Base-by-base conservation (phyloP, 2,888 invertebrate genomes). In the Crossocerus cetratus region DNA sequence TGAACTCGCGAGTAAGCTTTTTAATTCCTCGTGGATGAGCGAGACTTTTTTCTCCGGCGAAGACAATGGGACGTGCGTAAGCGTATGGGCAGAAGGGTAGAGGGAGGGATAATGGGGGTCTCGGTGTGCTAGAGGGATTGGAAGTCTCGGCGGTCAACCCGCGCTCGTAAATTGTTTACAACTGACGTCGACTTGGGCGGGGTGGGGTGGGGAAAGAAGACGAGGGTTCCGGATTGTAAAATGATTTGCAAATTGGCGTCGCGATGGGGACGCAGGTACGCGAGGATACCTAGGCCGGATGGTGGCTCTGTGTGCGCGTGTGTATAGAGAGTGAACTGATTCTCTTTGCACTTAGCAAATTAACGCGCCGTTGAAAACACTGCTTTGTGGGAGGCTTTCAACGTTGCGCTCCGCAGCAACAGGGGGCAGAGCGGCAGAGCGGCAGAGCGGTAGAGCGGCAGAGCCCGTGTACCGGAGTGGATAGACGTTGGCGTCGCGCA, bases 331-430 rank as follows among this genome's bases (percentile, higher is more conserved):
- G 54, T 63, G 53, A 60, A 72, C 68, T 49, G 69, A 74, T 81
- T 76, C 72, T 57, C 65, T 68, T 72, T 69, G 67, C 75, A 69
- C 65, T 79, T 74, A 77, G 75, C 77, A 77, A 81, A 81, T 82
- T 74, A 82, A 79, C 70, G 43, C 32, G 32, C 20, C 54, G 64
- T 74, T 79, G 77, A 81, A 32, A 74, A 77, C 70, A 45, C 65
- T 60, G 69, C 70, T 79, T 72, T 67, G 63, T 55, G 66, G 66
- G 32, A 57, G 57, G 70, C 63, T 72, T 69, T 74, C 72, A 65
- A 68, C 63, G 43, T 54, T 56, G 13, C 72, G 57, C 74, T 79
- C 63, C 70, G 43, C 58, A 69, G 20, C 45, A 32, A 32, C 32
- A 32, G 32, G 32, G 32, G 32, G 32, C 32, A 32, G n/a, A n/a